A percentile compares a stretch with the other conserved stretches of the same genome.
Conservation (phyloP, 2,888 invertebrate genomes). For the Entomobrya multifasciata region DNA sequence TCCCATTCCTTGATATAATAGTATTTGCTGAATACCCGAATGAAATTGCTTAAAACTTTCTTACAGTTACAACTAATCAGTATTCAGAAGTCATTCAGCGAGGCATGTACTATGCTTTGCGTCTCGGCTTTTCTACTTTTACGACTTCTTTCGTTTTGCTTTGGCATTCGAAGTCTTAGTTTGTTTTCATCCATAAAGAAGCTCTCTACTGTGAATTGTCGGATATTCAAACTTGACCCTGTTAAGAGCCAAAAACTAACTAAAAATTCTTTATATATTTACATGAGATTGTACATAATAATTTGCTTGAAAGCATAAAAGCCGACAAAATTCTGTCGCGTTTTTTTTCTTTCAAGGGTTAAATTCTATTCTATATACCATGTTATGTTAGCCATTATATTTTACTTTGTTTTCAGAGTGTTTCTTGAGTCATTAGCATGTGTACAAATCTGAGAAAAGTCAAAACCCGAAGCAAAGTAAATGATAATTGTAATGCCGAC, state of each 20-base stretch:
- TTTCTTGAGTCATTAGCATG: slow-evolving; percentile 20
- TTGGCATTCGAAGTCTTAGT: not conserved
- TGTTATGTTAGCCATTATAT: no score
- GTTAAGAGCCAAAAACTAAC: slow-evolving; percentile 4
- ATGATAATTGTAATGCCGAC: no score
- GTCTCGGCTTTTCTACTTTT: slow-evolving; percentile 5
- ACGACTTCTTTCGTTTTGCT: not conserved
- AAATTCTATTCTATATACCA: not conserved
- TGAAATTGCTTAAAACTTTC: slow-evolving; percentile 41
- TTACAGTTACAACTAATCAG: slow-evolving; percentile 55
- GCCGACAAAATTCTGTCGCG: no score
- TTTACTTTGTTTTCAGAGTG: not conserved
- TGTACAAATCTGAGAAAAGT: not conserved
- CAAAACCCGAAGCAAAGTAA: not conserved
- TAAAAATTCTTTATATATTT: no score
- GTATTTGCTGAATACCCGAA: slow-evolving; percentile 33
- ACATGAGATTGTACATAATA: no score
- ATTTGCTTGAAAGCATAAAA: no score
- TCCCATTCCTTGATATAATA: no score
- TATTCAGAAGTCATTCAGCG: slow-evolving; percentile 55
- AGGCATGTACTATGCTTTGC: slow-evolving; percentile 1
- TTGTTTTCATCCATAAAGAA: not conserved
- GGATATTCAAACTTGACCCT: slow-evolving; percentile 52
- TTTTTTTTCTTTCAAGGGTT: slow-evolving; percentile 4
- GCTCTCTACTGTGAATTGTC: no score